These are phyloP conservation scores for Oeneis ivallda DNA, from an alignment of 2,888 invertebrate genomes.

Conservation along the genomic window DNA sequence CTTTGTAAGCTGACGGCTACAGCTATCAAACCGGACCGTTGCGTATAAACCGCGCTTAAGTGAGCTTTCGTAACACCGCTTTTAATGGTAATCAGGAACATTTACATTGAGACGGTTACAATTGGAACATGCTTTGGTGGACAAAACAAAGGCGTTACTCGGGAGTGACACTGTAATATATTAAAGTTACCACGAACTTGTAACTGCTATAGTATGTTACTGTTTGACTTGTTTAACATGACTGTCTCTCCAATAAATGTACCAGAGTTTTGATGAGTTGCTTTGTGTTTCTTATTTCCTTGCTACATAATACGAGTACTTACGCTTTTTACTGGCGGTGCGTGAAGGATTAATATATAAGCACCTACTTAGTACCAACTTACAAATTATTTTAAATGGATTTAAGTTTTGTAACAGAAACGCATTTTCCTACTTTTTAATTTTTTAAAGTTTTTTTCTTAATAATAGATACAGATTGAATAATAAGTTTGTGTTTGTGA, in stretches of 20 bases:
- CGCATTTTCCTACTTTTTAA: too few species aligned
- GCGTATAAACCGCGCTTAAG: slow-evolving; percentile 43
- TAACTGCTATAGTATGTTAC: slow-evolving; percentile 17
- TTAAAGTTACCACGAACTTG: slow-evolving; percentile 18
- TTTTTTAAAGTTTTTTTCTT: too few species aligned
- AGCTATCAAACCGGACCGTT: neutral
- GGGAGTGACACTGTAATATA: slow-evolving; percentile 30
- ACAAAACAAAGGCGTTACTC: slow-evolving; percentile 66
- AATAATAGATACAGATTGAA: too few species aligned
- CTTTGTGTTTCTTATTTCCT: neutral
- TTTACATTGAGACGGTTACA: slow-evolving; percentile 62
- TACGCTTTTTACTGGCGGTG: too few species aligned
- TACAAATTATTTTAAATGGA: too few species aligned
- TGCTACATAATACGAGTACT: too few species aligned
- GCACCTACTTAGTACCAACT: too few species aligned
- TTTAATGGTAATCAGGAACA: slow-evolving; percentile 59
- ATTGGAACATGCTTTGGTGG: slow-evolving; percentile 59
- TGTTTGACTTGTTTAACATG: slow-evolving; percentile 25
- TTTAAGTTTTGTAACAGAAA: too few species aligned
- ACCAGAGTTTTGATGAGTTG: neutral
- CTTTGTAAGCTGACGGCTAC: neutral
- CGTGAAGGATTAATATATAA: neutral
- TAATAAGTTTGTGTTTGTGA: too few species aligned
- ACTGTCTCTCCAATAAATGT: neutral
- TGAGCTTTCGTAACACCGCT: slow-evolving; percentile 48